Percentiles rank a stretch among this genome's conserved stretches.
Conservation (phyloP, 2,888 invertebrate species). For the Pammene fasciana region DNA sequence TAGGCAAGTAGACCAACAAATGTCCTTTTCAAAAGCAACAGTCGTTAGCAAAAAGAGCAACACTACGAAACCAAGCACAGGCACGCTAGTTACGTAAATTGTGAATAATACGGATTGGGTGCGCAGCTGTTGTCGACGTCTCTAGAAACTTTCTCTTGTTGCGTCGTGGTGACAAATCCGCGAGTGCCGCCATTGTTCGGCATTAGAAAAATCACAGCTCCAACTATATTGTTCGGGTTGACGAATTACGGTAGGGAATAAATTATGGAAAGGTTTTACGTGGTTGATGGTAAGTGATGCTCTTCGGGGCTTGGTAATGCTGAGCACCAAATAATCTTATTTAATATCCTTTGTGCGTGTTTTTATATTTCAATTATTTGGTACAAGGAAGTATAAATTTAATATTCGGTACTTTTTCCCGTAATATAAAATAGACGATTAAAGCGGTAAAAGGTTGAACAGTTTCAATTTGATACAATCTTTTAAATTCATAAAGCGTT, state of each 20-base stretch:
- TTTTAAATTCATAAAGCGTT: conserved; percentile 12
- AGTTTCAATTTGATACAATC: background rate
- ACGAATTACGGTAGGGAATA: conserved; percentile 42
- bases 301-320: too few species aligned
- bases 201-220: conserved; percentile 55
- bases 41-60: background rate
- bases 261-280: conserved; percentile 18
- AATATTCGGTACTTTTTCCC: too few species aligned
- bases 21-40: background rate
- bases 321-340: too few species aligned
- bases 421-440: background rate
- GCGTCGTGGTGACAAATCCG: conserved; percentile 59
- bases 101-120: conserved; percentile 29
- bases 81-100: conserved; percentile 19
- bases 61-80: conserved; percentile 6
- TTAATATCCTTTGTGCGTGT: too few species aligned
- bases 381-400: too few species aligned
- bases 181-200: conserved; percentile 52
- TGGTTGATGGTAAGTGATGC: too few species aligned
- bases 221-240: conserved; percentile 52
- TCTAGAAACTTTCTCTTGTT: conserved; percentile 54
- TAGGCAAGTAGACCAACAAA: too few species aligned
- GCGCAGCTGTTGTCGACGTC: conserved; percentile 51
- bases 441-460: background rate
- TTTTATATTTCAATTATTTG: too few species aligned